These are phyloP conservation scores for Zootoca vivipara DNA, from an alignment of 2,113 vertebrate genomes.

Conservation along the genomic window DNA sequence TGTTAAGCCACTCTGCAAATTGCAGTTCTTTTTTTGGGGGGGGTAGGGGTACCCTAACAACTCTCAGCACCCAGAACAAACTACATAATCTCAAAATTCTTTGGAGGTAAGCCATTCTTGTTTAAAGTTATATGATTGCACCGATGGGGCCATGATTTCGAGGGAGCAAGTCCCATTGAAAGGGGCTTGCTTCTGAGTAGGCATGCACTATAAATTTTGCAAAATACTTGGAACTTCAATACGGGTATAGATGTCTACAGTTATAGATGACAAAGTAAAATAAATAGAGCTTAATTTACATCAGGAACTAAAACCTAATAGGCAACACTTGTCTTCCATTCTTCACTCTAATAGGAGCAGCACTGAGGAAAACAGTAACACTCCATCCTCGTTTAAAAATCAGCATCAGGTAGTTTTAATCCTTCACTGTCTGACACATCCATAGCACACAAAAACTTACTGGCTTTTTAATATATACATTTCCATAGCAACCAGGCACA, in stretches of 20 bases:
- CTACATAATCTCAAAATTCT: too few species aligned
- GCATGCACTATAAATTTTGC: not conserved
- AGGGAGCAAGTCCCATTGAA: too few species aligned
- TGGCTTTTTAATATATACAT: slow-evolving; percentile 26
- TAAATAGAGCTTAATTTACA: slow-evolving; percentile 15
- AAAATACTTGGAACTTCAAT: not conserved
- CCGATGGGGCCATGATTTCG: too few species aligned
- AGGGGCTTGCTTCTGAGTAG: too few species aligned
- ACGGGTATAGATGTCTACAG: not conserved
- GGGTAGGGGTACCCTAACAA: too few species aligned
- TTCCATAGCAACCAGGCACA: slow-evolving; percentile 5
- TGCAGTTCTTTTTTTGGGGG: too few species aligned
- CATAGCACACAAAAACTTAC: slow-evolving; percentile 35
- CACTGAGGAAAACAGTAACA: not conserved
- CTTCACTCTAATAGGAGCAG: slow-evolving; percentile 6
- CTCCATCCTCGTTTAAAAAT: slow-evolving; percentile 45
- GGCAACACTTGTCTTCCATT: not conserved
- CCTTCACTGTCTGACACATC: slow-evolving; percentile 5
- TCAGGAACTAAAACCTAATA: slow-evolving; percentile 25
- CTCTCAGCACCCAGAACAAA: too few species aligned
- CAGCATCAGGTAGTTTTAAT: slow-evolving; percentile 35
- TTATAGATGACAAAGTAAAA: not conserved
- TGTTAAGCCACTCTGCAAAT: too few species aligned
- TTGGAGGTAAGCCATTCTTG: too few species aligned
- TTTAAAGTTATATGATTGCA: too few species aligned